Evolutionary conservation across 2,888 invertebrate species (phyloP).

Genomic region (Rhaphigaster nebulosa): DNA sequence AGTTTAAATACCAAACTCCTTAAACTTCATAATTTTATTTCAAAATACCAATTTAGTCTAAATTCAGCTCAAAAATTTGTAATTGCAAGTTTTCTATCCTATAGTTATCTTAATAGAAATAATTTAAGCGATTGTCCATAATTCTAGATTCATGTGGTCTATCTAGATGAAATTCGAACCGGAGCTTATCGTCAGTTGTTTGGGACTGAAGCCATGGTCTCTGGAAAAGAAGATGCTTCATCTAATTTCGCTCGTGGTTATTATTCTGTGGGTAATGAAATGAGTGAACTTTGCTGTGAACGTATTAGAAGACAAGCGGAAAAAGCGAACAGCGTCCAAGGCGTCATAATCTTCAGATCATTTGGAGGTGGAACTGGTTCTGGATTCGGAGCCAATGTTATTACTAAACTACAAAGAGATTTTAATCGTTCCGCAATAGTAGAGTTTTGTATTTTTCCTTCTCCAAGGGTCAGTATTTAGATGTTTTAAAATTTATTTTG

Average conservation of each 20-base stretch:
- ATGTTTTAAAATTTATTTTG: neutral
- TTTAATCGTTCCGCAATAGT: conserved; percentile 74
- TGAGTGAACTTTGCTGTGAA: conserved; percentile 76
- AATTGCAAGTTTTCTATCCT: neutral
- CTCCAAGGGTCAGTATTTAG: conserved; percentile 68
- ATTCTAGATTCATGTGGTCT: conserved; percentile 19
- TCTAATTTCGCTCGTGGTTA: conserved; percentile 89
- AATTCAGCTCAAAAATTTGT: neutral
- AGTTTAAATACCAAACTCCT: neutral
- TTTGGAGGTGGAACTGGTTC: conserved; percentile 66
- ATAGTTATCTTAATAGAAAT: neutral
- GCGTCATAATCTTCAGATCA: conserved; percentile 65
- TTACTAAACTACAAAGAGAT: conserved; percentile 63
- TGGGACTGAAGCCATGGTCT: conserved; percentile 65
- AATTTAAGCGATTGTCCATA: conserved; percentile 1
- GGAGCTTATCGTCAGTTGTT: conserved; percentile 65
- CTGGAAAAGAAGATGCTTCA: conserved; percentile 76
- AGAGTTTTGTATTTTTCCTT: conserved; percentile 68
- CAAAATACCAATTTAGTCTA: neutral
- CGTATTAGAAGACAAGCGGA: conserved; percentile 68
- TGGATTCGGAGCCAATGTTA: conserved; percentile 65
- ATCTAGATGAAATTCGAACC: conserved; percentile 65
- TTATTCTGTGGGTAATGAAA: conserved; percentile 77
- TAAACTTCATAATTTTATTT: neutral
- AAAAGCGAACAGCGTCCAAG: conserved; percentile 63